Base-by-base conservation (phyloP, 2,113 vertebrate species). In the Azemiops feae region DNA sequence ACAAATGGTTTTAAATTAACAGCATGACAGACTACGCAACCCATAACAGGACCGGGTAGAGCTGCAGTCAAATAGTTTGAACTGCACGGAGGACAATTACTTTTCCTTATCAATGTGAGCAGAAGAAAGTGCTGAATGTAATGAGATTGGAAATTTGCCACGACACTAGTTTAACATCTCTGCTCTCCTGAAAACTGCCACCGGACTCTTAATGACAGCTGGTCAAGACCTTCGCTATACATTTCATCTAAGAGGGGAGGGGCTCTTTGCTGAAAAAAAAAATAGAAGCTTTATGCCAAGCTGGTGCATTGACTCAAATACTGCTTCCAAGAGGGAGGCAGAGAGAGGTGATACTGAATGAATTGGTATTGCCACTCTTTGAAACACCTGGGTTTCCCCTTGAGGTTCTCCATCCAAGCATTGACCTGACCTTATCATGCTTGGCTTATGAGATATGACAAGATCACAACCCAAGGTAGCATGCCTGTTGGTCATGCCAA, bases 371-470 rank as follows among this genome's bases (percentile, higher is more conserved):
- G 88, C 88, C 57, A 87, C 81, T 74, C 90, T n/a, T 85, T 18
- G 34, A 57, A 94, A 92, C 93, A 94, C 57, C 91, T 90, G 93
- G 57, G 22, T 89, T 74, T 50, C 52, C 93, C 91, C 91, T 74
- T 34, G 57, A 87, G 91, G 88, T 92, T 27, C 55, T 90, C 88
- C 57, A 90, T 74, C 50, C 39, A 64, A 69, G 39, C 3, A 0
- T 22, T 25, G 81, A 87, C 93, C 91, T 94, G 88, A 90, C 91
- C 91, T 58, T 90, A 43, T 94, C 93, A 87, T 87, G 88, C 88
- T 94, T 55, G 47, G 88, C 43, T 92, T 90, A 94, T 94, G 88
- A 92, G 88, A 94, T 92, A 81, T 92, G 93, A 94, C 93, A 92
- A 90, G 91, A 87, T 92, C 88, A 69, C 88, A 90, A 54, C 91